phyloP scores from a whole-genome alignment of 2,797 vertebrate species.

The Dendrocincla fuliginosa region DNA sequence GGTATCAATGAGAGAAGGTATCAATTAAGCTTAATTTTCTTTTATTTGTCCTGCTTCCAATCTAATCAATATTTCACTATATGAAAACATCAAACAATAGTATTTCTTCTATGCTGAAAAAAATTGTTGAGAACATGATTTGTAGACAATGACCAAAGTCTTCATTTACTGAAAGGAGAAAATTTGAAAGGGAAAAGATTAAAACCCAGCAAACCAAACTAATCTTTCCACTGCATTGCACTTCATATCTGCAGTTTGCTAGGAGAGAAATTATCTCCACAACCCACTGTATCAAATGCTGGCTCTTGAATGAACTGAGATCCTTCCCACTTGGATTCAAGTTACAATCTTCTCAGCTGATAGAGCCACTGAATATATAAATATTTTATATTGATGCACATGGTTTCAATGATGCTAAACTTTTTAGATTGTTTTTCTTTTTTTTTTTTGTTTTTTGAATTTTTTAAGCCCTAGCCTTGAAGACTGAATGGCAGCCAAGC shows the following conservation, averaged over 20 bases:
- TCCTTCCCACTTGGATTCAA: conserved; percentile 39
- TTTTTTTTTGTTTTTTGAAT: background rate
- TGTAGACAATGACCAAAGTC: background rate
- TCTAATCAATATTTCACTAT: background rate
- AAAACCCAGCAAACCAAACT: conserved; percentile 19
- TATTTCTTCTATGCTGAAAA: background rate
- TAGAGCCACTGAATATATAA: conserved; percentile 54
- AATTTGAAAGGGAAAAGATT: background rate
- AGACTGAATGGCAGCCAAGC: conserved; percentile 80
- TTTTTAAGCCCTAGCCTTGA: conserved; percentile 43
- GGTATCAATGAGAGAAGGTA: background rate
- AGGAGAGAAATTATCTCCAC: conserved; percentile 43
- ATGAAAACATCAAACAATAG: background rate
- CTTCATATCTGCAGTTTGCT: conserved; percentile 20
- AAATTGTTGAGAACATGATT: background rate
- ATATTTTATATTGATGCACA: conserved; percentile 64
- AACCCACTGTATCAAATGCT: conserved; percentile 54
- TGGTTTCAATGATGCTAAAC: conserved; percentile 75
- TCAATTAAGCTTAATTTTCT: background rate
- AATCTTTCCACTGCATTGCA: background rate
- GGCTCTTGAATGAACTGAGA: background rate
- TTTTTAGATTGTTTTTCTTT: conserved; percentile 55
- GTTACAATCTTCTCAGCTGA: conserved; percentile 65
- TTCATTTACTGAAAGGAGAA: background rate
- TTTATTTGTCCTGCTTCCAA: background rate